phyloP scores from a whole-genome alignment of 1,140 invertebrate genomes.

The Bombyx mandarina region DNA sequence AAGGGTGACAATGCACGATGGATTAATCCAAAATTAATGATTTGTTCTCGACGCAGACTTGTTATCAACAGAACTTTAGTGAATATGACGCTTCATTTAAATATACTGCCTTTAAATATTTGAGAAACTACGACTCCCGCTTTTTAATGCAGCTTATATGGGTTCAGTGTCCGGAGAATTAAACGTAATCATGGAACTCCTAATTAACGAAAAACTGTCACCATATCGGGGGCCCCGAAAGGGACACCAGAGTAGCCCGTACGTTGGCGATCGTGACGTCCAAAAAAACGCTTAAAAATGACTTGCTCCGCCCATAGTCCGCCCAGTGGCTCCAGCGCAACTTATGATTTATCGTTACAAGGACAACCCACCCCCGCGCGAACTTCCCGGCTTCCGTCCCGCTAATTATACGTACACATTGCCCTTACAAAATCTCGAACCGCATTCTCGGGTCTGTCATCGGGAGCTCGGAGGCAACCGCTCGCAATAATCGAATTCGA shows the following conservation, averaged over 20 bases:
- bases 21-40: too few species aligned
- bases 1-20: slow-evolving; percentile 49
- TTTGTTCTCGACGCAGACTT: too few species aligned
- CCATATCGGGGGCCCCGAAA: slow-evolving; percentile 52
- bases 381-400: slow-evolving; percentile 58
- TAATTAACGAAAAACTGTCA: slow-evolving; percentile 69
- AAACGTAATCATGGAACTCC: slow-evolving; percentile 56
- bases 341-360: slow-evolving; percentile 67
- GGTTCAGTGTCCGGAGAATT: slow-evolving; percentile 43
- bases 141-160: slow-evolving; percentile 1
- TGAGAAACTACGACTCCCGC: too few species aligned
- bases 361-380: slow-evolving; percentile 60
- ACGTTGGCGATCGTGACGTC: slow-evolving; percentile 56
- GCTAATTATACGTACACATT: slow-evolving; percentile 58
- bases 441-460: slow-evolving; percentile 33
- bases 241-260: slow-evolving; percentile 51
- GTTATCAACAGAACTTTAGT: too few species aligned
- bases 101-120: too few species aligned
- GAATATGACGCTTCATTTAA: too few species aligned
- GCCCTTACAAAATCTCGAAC: slow-evolving; percentile 50
- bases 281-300: slow-evolving; percentile 70
- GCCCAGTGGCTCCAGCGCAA: slow-evolving; percentile 53
- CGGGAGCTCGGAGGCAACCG: slow-evolving; percentile 17
- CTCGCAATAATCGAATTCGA: slow-evolving; percentile 26
- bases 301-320: slow-evolving; percentile 59